These are phyloP conservation scores for Tribolium freemani DNA, from an alignment of 2,888 invertebrate genomes.

Conservation along the genomic window DNA sequence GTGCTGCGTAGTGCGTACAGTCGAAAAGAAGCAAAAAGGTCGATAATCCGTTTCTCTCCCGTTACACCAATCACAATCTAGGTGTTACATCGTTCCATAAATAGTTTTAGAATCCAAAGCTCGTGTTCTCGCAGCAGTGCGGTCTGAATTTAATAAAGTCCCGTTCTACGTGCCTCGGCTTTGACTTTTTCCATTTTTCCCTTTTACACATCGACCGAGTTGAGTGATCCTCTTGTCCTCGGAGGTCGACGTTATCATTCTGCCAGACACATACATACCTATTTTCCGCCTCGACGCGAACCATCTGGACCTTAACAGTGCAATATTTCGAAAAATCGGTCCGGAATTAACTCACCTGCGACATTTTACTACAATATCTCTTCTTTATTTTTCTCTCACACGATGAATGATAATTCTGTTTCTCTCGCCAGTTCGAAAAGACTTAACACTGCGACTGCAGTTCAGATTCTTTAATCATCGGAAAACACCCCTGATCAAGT, in stretches of 20 bases:
- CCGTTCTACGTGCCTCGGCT: background rate
- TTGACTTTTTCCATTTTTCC: conserved; percentile 2
- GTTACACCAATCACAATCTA: background rate
- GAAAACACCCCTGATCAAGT: conserved; percentile 89
- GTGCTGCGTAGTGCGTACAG: background rate
- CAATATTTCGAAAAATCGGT: conserved; percentile 5
- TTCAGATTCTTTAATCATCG: conserved; percentile 97
- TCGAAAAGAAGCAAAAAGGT: background rate
- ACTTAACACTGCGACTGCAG: conserved; percentile 94
- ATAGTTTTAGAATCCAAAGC: conserved; percentile 2
- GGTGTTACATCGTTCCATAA: background rate
- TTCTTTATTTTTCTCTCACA: background rate
- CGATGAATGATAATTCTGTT: conserved; percentile 43
- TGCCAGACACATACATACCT: conserved; percentile 1
- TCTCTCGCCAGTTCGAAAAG: conserved; percentile 89
- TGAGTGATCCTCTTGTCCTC: background rate
- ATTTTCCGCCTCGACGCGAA: conserved; percentile 27
- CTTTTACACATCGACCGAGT: background rate
- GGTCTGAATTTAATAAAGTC: conserved; percentile 15
- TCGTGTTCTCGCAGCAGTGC: background rate
- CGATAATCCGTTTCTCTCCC: background rate
- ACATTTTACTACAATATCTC: background rate
- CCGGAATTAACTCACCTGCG: background rate
- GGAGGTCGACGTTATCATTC: conserved; percentile 6
- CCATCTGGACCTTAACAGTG: conserved; percentile 6